These are phyloP conservation scores for Drosophila prosaltans DNA, from an alignment of 1,140 invertebrate genomes.

Conservation along the genomic window DNA sequence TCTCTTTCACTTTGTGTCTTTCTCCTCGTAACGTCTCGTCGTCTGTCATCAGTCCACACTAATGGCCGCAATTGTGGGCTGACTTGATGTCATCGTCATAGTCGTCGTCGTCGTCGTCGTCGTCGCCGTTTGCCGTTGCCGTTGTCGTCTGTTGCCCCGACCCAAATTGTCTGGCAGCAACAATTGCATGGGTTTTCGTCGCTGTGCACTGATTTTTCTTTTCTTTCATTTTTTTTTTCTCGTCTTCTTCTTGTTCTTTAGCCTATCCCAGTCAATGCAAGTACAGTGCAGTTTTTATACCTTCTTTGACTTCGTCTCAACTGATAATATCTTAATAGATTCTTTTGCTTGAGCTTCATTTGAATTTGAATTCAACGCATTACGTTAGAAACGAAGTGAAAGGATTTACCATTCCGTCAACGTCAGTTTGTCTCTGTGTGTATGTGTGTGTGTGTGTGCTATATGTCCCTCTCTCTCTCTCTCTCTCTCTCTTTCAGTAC, in stretches of 20 bases:
- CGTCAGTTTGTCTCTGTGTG: slow-evolving; percentile 8
- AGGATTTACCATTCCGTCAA: slow-evolving; percentile 58
- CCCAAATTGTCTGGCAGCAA: slow-evolving; percentile 67
- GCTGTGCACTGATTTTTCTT: slow-evolving; percentile 58
- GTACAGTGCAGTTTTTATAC: slow-evolving; percentile 6
- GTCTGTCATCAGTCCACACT: slow-evolving; percentile 37
- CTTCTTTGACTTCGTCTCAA: slow-evolving; percentile 15
- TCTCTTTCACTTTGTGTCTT: slow-evolving; percentile 22
- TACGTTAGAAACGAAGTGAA: slow-evolving; percentile 18
- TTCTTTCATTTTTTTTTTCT: neutral
- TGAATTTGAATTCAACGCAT: slow-evolving; percentile 69
- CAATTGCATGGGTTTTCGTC: slow-evolving; percentile 58
- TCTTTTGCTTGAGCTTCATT: slow-evolving; percentile 65
- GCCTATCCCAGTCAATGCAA: slow-evolving; percentile 7
- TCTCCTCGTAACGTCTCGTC: slow-evolving; percentile 24
- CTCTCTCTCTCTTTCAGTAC: neutral
- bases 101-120: neutral
- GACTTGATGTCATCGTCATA: slow-evolving; percentile 19
- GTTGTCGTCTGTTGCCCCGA: slow-evolving; percentile 49
- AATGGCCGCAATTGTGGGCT: slow-evolving; percentile 77
- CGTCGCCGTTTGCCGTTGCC: slow-evolving; percentile 3
- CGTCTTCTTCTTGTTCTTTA: neutral
- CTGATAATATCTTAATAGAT: slow-evolving; percentile 80
- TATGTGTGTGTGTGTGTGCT: too few relatives aligned
- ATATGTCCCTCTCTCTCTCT: slow-evolving; percentile 6